Base-by-base conservation (phyloP, 1,140 invertebrate genomes). In the Metaphire vulgaris region DNA sequence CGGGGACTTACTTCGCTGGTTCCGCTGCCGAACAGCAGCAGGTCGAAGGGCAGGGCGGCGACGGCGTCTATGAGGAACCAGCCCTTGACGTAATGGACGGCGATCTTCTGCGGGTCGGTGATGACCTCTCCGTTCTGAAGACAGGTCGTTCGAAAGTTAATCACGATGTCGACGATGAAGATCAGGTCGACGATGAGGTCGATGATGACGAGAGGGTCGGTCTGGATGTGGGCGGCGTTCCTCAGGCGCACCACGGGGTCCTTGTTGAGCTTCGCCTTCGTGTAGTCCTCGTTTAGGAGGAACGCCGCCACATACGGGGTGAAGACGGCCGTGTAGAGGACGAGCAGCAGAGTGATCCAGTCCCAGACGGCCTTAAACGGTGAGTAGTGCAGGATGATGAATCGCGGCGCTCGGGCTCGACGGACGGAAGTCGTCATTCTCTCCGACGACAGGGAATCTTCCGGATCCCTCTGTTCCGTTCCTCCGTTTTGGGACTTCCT, bases 341-440 rank as follows among this genome's bases (percentile, higher is more conserved):
- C 97, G 75, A 99, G 89, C 76, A 98, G 89, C 65, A 98, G 89
- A 81, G 98, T 96, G 95, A n/a, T n/a, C n/a, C n/a, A n/a, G n/a
- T n/a, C n/a, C n/a, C n/a, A n/a, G n/a, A n/a, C n/a, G n/a, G n/a
- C 96, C 88, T 99, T 99, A 87, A 99, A 99, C 78, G 96, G 96
- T 79, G 94, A 97, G 88, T 99, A 98, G 88, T 99, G 97, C 70
- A 99, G 90, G 78, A 98, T 89, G 86, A 98, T 98, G 88, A 82
- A 85, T 68, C 85, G 82, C 34, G 83, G 80, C 81, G 97, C 86
- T 72, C 85, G n/a, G n/a, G n/a, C n/a, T n/a, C n/a, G n/a, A n/a
- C n/a, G n/a, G n/a, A n/a, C n/a, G n/a, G n/a, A n/a, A n/a, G n/a
- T n/a, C n/a, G n/a, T n/a, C n/a, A n/a, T n/a, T n/a, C n/a, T n/a